Evolutionary conservation across 2,888 invertebrate species (phyloP).

Genomic region (Myopa testacea): DNA sequence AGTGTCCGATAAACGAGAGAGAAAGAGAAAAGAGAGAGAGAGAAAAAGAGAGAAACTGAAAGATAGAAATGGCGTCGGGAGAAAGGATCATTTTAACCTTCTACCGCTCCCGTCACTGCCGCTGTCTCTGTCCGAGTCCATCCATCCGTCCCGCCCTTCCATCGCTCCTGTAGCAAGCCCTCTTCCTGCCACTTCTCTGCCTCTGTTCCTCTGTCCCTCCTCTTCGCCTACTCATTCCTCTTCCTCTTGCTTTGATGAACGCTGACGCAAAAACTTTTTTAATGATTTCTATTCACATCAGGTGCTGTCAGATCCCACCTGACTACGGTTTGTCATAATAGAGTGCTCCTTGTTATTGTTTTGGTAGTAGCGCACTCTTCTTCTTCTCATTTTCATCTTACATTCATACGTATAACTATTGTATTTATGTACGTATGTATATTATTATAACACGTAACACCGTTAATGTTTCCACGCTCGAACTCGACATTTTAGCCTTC

Average conservation of each 20-base stretch:
- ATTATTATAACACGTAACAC: not conserved
- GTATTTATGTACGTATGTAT: not conserved
- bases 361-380: not conserved
- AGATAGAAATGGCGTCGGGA: no score
- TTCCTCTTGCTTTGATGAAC: conserved; percentile 26
- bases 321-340: not conserved
- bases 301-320: not conserved
- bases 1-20: no score
- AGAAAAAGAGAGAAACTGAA: no score
- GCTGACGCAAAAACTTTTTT: conserved; percentile 28
- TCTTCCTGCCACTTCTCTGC: not conserved
- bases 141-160: not conserved
- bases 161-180: no score
- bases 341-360: conserved; percentile 8
- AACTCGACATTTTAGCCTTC: not conserved
- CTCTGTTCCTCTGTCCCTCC: not conserved
- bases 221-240: not conserved
- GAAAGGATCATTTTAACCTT: no score
- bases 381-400: not conserved
- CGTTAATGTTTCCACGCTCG: not conserved
- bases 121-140: not conserved
- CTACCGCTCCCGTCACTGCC: not conserved
- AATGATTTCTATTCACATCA: conserved; percentile 32
- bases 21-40: no score
- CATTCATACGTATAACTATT: no score